These are phyloP conservation scores for Yponomeuta evonymella DNA, from an alignment of 2,888 invertebrate species.

Conservation along the genomic window DNA sequence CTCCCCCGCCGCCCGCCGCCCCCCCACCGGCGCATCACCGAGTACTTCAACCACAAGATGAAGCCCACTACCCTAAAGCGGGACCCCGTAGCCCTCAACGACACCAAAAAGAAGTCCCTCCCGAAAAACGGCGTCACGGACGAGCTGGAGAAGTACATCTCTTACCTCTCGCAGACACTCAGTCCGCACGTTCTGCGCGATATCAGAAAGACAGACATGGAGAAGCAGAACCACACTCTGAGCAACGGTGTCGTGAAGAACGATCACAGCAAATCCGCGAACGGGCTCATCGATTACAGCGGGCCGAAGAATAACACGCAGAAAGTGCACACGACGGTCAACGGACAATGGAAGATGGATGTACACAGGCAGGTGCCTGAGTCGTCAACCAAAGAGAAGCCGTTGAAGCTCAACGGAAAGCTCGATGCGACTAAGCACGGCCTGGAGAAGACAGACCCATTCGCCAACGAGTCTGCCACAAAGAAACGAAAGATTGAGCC, in stretches of 20 bases:
- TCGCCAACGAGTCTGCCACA: slow-evolving; percentile 48
- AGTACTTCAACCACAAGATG: slow-evolving; percentile 89
- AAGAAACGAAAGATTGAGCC: slow-evolving; percentile 34
- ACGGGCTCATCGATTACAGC: slow-evolving; percentile 47
- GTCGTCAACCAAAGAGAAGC: slow-evolving; percentile 42
- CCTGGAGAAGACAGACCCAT: slow-evolving; percentile 47
- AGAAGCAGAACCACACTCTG: slow-evolving; percentile 29
- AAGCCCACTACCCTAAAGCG: slow-evolving; percentile 78
- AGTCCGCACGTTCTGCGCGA: slow-evolving; percentile 67
- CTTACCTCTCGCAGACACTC: slow-evolving; percentile 66
- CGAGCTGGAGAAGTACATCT: slow-evolving; percentile 69
- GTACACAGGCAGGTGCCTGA: slow-evolving; percentile 36
- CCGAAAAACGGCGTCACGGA: slow-evolving; percentile 65
- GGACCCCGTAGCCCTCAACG: slow-evolving; percentile 46
- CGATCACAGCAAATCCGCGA: slow-evolving; percentile 35
- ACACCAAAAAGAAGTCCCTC: slow-evolving; percentile 65
- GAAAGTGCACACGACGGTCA: slow-evolving; percentile 46
- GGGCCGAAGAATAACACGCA: slow-evolving; percentile 47
- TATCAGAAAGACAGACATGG: slow-evolving; percentile 48
- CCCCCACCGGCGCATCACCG: slow-evolving; percentile 83
- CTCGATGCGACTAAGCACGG: slow-evolving; percentile 46
- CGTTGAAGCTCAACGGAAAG: slow-evolving; percentile 44
- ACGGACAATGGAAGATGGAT: slow-evolving; percentile 55
- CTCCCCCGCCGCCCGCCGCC: slow-evolving; percentile 44
- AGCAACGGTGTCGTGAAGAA: slow-evolving; percentile 42